phyloP scores from a whole-genome alignment of 2,888 invertebrate genomes.

The Cremastinae sp. region DNA sequence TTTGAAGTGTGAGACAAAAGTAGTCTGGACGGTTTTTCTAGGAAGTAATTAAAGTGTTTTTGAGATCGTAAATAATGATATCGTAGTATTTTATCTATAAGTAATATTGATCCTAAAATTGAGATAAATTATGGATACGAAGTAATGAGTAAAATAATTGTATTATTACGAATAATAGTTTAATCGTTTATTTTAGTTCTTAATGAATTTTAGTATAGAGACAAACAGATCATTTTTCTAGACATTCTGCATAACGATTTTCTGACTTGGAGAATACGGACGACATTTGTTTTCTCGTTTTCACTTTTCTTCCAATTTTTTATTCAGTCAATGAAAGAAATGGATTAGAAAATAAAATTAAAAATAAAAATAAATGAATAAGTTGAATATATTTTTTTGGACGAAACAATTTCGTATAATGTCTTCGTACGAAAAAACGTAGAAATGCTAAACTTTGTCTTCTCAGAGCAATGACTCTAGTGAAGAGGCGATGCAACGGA shows the following conservation, averaged over 20 bases:
- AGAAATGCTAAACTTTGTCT: constrained; percentile 46
- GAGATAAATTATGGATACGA: neutral
- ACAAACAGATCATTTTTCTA: too few species aligned
- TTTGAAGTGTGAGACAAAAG: constrained; percentile 1
- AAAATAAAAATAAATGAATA: neutral
- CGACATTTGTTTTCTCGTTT: too few species aligned
- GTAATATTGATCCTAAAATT: neutral
- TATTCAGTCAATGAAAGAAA: too few species aligned
- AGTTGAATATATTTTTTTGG: neutral
- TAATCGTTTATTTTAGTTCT: constrained; percentile 2
- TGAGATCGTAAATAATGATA: neutral
- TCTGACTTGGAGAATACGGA: too few species aligned
- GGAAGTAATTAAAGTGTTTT: neutral
- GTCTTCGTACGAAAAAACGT: constrained; percentile 1
- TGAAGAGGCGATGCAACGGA: constrained; percentile 83
- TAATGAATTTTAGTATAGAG: too few species aligned
- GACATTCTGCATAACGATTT: too few species aligned
- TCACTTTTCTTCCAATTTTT: too few species aligned
- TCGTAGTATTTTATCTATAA: neutral
- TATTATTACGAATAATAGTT: neutral
- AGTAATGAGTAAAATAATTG: too few species aligned
- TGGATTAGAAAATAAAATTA: neutral
- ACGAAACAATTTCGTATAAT: neutral
- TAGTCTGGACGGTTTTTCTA: neutral
- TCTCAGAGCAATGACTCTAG: constrained; percentile 92